Evolutionary conservation across 2,888 invertebrate genomes (phyloP), one percentile per base, ranked within the genome.

Genomic region (Drosophila koepferae): DNA sequence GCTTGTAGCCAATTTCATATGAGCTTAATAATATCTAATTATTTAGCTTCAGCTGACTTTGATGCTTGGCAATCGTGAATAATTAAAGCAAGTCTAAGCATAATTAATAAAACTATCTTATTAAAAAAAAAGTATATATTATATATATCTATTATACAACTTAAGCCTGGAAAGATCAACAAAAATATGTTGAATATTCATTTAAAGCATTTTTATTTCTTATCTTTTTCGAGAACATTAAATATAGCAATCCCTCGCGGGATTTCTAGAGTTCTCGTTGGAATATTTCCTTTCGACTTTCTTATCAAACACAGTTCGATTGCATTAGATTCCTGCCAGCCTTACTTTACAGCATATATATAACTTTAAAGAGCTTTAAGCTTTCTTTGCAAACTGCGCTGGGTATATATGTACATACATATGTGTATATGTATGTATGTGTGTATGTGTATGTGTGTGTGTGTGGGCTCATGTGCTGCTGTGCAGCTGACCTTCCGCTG

Each of bases 401-500:
- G 18, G 4, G 5, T 16, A 6, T 14, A 48, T 28, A 46, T 12
- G 5, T 16, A 6, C 8, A 48, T 28, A 46, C 16, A 46, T 16
- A 23, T 23, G 28, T 16, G 23, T 23, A 46, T 3, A 46, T 23
- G 16, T 8, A 23, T 23, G 7, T 23, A 8, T 16, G 1, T 28
- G 2, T 46, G 12, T 34, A 14, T 58, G 46, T 63, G 28, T 63
- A 43, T 60, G 41, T 56, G 28, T 61, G n/a, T 62, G 18, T 44
- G 31, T 55, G 36, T 49, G 62, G 53, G 41, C 62, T 20, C 40
- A 54, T 63, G 60, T 73, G 63, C 28, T 54, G 40, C 48, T 23
- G 36, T 54, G 40, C 48, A 34, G 36, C 62, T 81, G 81, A 78
- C 81, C 81, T 79, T 79, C 63, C 61, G 48, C 72, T 77, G 77